phyloP scores from a whole-genome alignment of 2,113 vertebrate genomes.

The Caretta caretta region DNA sequence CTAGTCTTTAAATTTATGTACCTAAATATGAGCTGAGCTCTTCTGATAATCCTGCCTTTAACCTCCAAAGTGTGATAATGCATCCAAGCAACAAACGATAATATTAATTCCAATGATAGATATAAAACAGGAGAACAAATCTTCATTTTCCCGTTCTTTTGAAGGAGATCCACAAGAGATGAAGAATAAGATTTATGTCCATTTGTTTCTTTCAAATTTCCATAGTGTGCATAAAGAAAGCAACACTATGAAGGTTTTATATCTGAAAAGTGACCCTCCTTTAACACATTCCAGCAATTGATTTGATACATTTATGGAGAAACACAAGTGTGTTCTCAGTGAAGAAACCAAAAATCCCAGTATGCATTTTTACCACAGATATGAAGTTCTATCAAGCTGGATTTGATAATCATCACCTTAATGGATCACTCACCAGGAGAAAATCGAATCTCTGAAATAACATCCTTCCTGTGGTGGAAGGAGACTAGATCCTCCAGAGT shows the following conservation, averaged over 20 bases:
- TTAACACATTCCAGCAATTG: not conserved
- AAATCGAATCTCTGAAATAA: slow-evolving; percentile 98
- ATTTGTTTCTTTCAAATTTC: not conserved
- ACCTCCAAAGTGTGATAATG: not conserved
- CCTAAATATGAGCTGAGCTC: not conserved
- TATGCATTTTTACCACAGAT: not conserved
- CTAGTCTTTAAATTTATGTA: not conserved
- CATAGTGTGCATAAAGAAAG: not conserved
- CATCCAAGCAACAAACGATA: not conserved
- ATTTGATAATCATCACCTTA: not conserved
- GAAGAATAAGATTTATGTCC: not conserved
- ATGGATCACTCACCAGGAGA: slow-evolving; percentile 88
- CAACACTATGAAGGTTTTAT: not conserved
- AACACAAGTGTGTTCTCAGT: not conserved
- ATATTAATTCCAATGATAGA: not conserved
- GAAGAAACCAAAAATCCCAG: not conserved
- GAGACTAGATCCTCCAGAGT: slow-evolving; percentile 98
- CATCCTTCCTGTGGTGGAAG: slow-evolving; percentile 97
- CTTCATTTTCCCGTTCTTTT: not conserved
- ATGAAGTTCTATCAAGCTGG: not conserved
- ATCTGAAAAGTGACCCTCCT: not conserved
- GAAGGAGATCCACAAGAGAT: not conserved
- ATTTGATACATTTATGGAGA: not conserved
- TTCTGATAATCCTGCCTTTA: not conserved
- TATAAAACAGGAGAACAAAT: not conserved